phyloP scores from a whole-genome alignment of 2,797 vertebrate species.

The Vultur gryphus region DNA sequence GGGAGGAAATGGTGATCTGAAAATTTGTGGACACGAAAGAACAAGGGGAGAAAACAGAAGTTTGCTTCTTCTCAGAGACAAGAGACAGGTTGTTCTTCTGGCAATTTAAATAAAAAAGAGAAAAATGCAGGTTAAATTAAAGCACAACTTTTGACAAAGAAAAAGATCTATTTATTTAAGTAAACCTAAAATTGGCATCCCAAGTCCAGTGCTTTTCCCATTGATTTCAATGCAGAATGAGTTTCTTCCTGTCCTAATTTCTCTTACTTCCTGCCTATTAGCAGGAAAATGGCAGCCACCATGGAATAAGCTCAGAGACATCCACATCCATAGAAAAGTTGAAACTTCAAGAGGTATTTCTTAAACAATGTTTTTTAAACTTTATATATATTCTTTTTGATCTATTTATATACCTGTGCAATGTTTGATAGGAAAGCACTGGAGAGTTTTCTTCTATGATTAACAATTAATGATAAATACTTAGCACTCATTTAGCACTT shows the following conservation, averaged over 20 bases:
- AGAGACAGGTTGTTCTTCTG: background rate
- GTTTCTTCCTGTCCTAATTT: slow-evolving; percentile 73
- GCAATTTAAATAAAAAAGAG: background rate
- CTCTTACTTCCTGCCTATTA: slow-evolving; percentile 75
- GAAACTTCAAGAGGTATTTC: slow-evolving; percentile 75
- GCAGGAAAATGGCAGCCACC: slow-evolving; percentile 72
- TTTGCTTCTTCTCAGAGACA: background rate
- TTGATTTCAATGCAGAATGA: slow-evolving; percentile 69
- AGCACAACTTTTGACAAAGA: background rate
- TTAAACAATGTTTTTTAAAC: slow-evolving; percentile 69
- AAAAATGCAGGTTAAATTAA: background rate
- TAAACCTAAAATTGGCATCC: slow-evolving; percentile 39
- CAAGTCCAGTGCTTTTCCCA: slow-evolving; percentile 58
- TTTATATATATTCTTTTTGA: slow-evolving; percentile 62
- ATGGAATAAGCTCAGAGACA: slow-evolving; percentile 73
- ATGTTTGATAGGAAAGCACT: slow-evolving; percentile 63
- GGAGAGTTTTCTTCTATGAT: slow-evolving; percentile 47
- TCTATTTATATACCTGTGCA: slow-evolving; percentile 66
- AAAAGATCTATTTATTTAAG: background rate
- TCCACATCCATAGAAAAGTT: slow-evolving; percentile 73
- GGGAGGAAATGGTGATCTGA: background rate
- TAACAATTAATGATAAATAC: slow-evolving; percentile 62
- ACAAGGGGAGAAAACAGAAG: background rate
- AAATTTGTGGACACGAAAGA: background rate
- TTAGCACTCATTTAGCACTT: slow-evolving; percentile 47